Evolutionary conservation across 2,113 vertebrate genomes (phyloP).

Genomic region (Vulpes lagopus): DNA sequence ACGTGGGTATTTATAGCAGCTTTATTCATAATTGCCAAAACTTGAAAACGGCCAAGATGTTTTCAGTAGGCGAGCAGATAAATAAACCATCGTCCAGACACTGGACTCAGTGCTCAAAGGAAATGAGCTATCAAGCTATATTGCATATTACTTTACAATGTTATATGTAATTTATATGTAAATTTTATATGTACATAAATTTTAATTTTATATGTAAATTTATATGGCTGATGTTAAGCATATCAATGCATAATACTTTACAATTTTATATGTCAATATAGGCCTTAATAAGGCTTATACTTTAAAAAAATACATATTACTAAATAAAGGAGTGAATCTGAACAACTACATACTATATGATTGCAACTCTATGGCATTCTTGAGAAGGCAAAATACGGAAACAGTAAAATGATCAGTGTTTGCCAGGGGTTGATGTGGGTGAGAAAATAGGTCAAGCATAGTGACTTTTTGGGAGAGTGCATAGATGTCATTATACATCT

Average conservation of each 20-base stretch:
- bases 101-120: background rate
- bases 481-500: background rate
- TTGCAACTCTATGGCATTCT: background rate
- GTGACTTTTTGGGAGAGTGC: background rate
- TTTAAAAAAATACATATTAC: background rate
- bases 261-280: background rate
- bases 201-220: background rate
- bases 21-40: constrained; percentile 36
- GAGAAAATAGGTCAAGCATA: background rate
- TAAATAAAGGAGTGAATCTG: constrained; percentile 22
- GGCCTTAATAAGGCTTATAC: background rate
- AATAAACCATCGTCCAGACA: background rate
- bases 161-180: background rate
- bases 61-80: constrained; percentile 14
- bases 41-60: constrained; percentile 13
- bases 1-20: background rate
- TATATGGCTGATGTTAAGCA: background rate
- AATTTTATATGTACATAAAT: background rate
- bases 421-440: background rate
- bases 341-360: background rate
- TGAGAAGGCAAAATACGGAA: constrained; percentile 26
- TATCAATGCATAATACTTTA: background rate
- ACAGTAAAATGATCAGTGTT: background rate
- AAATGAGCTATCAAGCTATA: background rate
- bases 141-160: background rate